Evolutionary conservation across 2,113 vertebrate species (phyloP).

Genomic region (Tupaia chinensis): DNA sequence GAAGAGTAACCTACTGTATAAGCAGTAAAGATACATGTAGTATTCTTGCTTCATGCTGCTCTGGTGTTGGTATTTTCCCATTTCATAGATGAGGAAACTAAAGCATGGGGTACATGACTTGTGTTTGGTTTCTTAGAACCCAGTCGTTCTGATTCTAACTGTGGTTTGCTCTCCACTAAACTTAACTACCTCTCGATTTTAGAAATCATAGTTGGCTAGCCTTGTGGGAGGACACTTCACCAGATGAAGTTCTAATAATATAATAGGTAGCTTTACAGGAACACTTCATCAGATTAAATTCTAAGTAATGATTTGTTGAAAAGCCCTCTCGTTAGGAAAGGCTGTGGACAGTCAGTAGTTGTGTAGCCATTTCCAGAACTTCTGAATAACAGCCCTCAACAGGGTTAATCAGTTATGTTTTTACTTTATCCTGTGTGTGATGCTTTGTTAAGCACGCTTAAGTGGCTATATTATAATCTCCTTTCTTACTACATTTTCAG

Average conservation of each 20-base stretch:
- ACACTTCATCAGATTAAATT: not conserved
- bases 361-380: not conserved
- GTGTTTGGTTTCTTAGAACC: not conserved
- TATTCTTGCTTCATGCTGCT: not conserved
- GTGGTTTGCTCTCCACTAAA: conserved; percentile 7
- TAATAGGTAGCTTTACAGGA: not conserved
- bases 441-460: not conserved
- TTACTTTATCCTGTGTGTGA: not conserved
- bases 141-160: not conserved
- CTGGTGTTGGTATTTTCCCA: not conserved
- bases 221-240: not conserved
- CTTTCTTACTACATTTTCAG: not conserved
- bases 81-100: conserved; percentile 40
- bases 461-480: not conserved
- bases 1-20: not conserved
- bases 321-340: not conserved
- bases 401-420: not conserved
- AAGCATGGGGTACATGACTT: not conserved
- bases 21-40: not conserved
- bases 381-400: not conserved
- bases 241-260: not conserved
- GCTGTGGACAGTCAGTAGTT: not conserved
- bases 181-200: conserved; percentile 26
- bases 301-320: conserved; percentile 23
- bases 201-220: not conserved